Base-by-base conservation (phyloP, 1,140 invertebrate genomes). In the Diachasma alloeum region DNA sequence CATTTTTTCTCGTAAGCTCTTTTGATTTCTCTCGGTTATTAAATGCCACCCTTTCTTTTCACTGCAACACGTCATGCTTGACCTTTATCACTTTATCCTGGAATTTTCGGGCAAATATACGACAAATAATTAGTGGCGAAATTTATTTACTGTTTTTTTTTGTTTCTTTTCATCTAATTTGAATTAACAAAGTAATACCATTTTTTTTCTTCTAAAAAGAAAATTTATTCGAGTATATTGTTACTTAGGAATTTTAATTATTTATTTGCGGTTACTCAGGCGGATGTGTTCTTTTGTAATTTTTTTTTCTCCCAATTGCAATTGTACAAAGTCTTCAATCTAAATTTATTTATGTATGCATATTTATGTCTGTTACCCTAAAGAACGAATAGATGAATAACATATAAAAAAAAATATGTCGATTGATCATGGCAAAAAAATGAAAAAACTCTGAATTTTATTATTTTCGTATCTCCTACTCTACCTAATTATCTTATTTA, bases 221-320 rank as follows among this genome's bases (percentile, higher is more conserved):
- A 63, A 63, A 63, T 31, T 63, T 72, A 72, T 72, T 56, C 31
- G 48, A 72, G 24, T 36, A 72, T 72, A 31, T 63, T 36, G 48
- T 72, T 72, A 72, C 37, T 46, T 72, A 71, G 69, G 24, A 48
- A 48, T 71, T 48, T 26, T 71, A 72, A 26, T 59, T 31, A 72
- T 72, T 72, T 72, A 72, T 72, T 72, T 56, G 71, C n/a, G 46
- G 71, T 59, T 72, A 56, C 48, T 48, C 46, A 59, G 26, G 71
- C 48, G 24, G 24, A 37, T 69, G 6, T 69, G 36, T 44, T 39
- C 36, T 69, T n/a, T 69, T 44, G n/a, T 72, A 11, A 5, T 26
- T 63, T 26, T 48, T 56, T 72, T 59, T 72, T 59, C 31, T 36
- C 22, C 31, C 8, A 56, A 36, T 72, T 72, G n/a, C 31, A 22